Conservation (phyloP, 2,888 invertebrate genomes). For the Hydriomena furcata region DNA sequence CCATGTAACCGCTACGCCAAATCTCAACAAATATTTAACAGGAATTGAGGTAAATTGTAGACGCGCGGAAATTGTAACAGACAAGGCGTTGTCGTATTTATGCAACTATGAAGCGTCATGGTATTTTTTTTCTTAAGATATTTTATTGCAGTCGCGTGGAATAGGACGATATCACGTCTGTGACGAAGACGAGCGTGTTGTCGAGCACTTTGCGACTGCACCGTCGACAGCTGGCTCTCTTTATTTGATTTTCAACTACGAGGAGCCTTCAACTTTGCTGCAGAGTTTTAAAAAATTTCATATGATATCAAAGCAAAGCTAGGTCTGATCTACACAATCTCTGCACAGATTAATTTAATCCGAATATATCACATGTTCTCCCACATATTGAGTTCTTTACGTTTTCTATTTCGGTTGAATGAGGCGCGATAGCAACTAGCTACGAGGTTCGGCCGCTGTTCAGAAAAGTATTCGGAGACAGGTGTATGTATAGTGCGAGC, state of each 20-base stretch:
- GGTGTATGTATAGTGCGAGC: conserved; percentile 46
- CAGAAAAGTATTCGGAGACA: conserved; percentile 47
- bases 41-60: conserved; percentile 38
- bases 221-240: conserved; percentile 66
- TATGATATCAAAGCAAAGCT: too few species aligned
- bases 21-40: conserved; percentile 45
- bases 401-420: not conserved
- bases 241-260: conserved; percentile 74
- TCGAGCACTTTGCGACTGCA: conserved; percentile 62
- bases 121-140: conserved; percentile 44
- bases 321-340: too few species aligned
- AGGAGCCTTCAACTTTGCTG: conserved; percentile 50
- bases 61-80: conserved; percentile 35
- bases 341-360: too few species aligned
- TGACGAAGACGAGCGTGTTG: conserved; percentile 64
- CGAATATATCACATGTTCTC: not conserved
- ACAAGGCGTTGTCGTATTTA: conserved; percentile 29
- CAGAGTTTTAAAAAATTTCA: conserved; percentile 36
- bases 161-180: conserved; percentile 56
- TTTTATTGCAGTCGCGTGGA: conserved; percentile 48
- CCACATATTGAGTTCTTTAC: not conserved
- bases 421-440: conserved; percentile 1
- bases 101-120: conserved; percentile 28
- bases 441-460: conserved; percentile 11
- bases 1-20: conserved; percentile 50